Base-by-base conservation (phyloP, 2,888 invertebrate species). In the Melieria picta region DNA sequence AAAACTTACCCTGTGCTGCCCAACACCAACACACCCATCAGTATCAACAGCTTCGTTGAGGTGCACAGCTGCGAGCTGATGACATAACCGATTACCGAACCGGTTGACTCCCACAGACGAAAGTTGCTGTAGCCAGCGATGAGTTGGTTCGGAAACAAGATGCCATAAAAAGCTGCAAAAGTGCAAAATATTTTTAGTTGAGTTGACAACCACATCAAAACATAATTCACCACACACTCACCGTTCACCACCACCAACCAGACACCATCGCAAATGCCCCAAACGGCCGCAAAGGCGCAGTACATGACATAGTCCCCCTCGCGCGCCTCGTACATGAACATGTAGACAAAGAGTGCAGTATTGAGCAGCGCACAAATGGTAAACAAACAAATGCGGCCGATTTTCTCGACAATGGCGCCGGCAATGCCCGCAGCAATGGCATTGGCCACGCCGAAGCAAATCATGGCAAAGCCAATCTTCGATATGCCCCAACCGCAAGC, bases 121-220 rank as follows among this genome's bases (percentile, higher is more conserved):
- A 97, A 97, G 88, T 96, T 97, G 76, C 96, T 95, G 86, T 95
- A 97, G 0, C 96, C 94, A 0, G 96, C 95, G 82, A 96, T 96
- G 80, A 96, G 93, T 79, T 93, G 90, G 13, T 93, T 92, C 0
- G 93, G 93, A 81, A 97, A 96, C 69, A 97, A 86, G 66, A 94
- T 93, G 7, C 97, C 96, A 80, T 94, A 94, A 43, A 96, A 88
- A 45, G 94, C 94, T 94, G 85, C 6, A 75, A 74, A 69, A 50
- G n/a, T 1, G 45, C 4, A 11, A 55, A 10, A 10, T 10, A 1
- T 2, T 2, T 1, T 45, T 69, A 69, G 61, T 55, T n/a, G 4
- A 55, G 68, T 30, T 62, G 30, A 69, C 16, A 69, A 69, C 62
- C 62, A 30, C 10, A 69, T 62, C 62, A 52, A 30, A 45, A 7